Base-by-base conservation (phyloP, 2,113 vertebrate genomes). In the Loxodonta africana region DNA sequence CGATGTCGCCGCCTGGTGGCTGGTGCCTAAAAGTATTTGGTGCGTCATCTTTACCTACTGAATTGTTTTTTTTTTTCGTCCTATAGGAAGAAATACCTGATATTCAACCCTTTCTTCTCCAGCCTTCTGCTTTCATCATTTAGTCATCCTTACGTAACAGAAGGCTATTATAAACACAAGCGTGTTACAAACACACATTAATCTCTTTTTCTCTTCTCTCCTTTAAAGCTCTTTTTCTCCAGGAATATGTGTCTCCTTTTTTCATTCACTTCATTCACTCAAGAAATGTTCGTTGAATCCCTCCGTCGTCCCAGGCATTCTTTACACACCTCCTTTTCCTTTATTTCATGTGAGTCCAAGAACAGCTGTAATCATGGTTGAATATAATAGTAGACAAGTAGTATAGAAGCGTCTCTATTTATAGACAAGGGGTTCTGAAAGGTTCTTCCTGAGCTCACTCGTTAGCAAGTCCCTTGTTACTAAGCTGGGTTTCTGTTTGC, bases 331-430 rank as follows among this genome's bases (percentile, higher is more conserved):
- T 90, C 87, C 67, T 88, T 84, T 87, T 90, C 85, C 89, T 94
- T 90, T 71, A 73, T 46, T 86, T 83, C n/a, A 57, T 89, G n/a
- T 90, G 33, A 95, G n/a, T 88, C 44, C 63, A 78, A 91, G 93
- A 95, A 76, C 41, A 83, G 62, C 76, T 88, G 37, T 90, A 73
- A 84, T 82, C 53, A 82, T 91, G 86, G n/a, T 81, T 48, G 78
- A 88, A 21, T 71, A 71, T 94, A 91, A 85, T 69, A 81, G 71
- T 69, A 92, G n/a, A 77, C 82, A 76, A 90, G 41, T 69, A 53
- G 92, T 82, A 67, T 28, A 96, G 71, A 96, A 88, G 81, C 80
- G 48, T 91, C 76, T 94, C 80, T 88, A 11, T 86, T 94, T 86
- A 74, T 60, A 92, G 53, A 71, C 90, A 85, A 83, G 83, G 71